A percentile compares a stretch with the other conserved stretches of the same genome.
Conservation (phyloP, 2,888 invertebrate genomes). For the Lamproptera curius region DNA sequence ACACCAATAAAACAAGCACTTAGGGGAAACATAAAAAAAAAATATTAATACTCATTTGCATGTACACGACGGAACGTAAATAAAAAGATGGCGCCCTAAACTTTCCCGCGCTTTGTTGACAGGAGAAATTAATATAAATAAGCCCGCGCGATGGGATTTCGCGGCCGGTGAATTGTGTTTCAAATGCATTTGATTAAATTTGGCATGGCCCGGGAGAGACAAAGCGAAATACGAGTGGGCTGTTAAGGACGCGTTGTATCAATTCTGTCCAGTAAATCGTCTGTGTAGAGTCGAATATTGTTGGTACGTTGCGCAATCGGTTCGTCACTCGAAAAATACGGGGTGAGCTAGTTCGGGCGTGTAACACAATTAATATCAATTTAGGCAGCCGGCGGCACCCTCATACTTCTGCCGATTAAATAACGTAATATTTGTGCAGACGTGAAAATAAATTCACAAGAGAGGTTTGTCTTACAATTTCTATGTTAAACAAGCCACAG, state of each 20-base stretch:
- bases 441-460: background rate
- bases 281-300: conserved; percentile 31
- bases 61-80: conserved; percentile 25
- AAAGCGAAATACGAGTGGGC: conserved; percentile 26
- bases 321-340: conserved; percentile 74
- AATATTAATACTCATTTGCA: conserved; percentile 29
- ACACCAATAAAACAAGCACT: conserved; percentile 20
- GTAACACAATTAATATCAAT: conserved; percentile 75
- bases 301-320: conserved; percentile 33
- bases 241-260: conserved; percentile 25
- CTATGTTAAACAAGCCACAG: no score
- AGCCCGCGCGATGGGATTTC: conserved; percentile 53
- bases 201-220: conserved; percentile 42
- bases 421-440: conserved; percentile 24
- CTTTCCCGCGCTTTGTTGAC: conserved; percentile 58
- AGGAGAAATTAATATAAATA: conserved; percentile 64
- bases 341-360: conserved; percentile 56
- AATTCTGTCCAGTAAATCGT: conserved; percentile 23
- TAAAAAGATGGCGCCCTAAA: conserved; percentile 44
- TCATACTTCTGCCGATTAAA: conserved; percentile 34
- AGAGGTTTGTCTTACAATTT: no score
- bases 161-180: conserved; percentile 62
- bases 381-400: conserved; percentile 49
- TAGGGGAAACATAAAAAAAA: conserved; percentile 13
- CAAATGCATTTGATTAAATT: conserved; percentile 60